Base-by-base conservation (phyloP, 2,888 invertebrate species). In the Heliconius charithonia region DNA sequence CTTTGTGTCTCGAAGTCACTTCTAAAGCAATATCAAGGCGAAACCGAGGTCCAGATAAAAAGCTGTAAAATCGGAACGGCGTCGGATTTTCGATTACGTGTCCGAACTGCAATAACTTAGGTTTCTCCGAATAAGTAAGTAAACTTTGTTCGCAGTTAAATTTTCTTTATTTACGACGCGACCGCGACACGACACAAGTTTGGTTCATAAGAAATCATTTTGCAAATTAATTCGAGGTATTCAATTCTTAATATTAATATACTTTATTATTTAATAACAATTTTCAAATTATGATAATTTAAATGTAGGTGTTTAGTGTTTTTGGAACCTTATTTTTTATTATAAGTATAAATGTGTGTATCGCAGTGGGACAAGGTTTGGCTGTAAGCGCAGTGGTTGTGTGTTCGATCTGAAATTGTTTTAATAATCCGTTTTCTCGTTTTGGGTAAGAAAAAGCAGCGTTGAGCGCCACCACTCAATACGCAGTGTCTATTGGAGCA, bases 61-160 rank as follows among this genome's bases (percentile, higher is more conserved):
- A 82, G 74, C 72, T 77, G 80, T 81, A 80, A 81, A 80, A 81
- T 78, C 77, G 76, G 72, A 75, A 79, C 63, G 74, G 80, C 78
- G 80, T 80, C 80, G 71, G 78, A 75, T 80, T 79, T 77, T 80
- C 80, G 82, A 79, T 81, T 79, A 78, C 80, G 77, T 80, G 77
- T 77, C 62, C 80, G 73, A 65, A 59, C 59, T n/a, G 79, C 81
- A 81, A 81, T 82, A 82, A 82, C 82, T 82, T 81, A 78, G 74
- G 79, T 80, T 81, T 81, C 82, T 79, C 71, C 77, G 82, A 82
- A 82, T 80, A 82, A 77, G 80, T 81, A 71, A 79, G 80, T 81
- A 71, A 79, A 82, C 69, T 77, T 77, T 81, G 81, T 29, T 59
- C 76, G 74, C 75, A 76, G 78, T 80, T 78, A 81, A 80, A 82